phyloP scores from a whole-genome alignment of 23 tunicate species.

The Botrylloides violaceus region DNA sequence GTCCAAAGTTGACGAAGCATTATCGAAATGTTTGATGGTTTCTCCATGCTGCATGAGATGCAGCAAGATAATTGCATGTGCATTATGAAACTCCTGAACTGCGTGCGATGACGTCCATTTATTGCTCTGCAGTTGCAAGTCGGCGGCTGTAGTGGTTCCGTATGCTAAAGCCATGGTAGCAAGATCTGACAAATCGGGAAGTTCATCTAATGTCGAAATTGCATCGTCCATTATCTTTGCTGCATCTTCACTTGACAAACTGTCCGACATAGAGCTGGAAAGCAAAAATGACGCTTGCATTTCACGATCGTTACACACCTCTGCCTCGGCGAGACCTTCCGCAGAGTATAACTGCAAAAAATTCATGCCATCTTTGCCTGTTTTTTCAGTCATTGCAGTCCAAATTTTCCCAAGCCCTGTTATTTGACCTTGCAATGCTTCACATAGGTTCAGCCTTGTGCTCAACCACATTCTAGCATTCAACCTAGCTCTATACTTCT shows the following conservation, averaged over 20 bases:
- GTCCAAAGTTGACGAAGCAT: constrained; percentile 33
- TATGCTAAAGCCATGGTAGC: constrained; percentile 38
- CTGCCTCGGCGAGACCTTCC: constrained; percentile 83
- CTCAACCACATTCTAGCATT: constrained; percentile 76
- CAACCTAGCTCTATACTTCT: constrained; percentile 42
- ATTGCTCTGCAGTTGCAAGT: constrained; percentile 21
- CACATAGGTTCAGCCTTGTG: constrained; percentile 44
- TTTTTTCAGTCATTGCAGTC: background rate
- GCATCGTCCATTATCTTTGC: constrained; percentile 79
- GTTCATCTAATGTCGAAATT: constrained; percentile 53
- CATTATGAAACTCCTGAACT: constrained; percentile 34
- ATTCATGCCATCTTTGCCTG: constrained; percentile 36
- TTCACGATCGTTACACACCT: constrained; percentile 76
- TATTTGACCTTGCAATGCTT: constrained; percentile 53
- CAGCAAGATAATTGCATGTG: constrained; percentile 54
- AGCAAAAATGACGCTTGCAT: constrained; percentile 77
- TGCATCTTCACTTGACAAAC: constrained; percentile 62
- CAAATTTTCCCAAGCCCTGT: constrained; percentile 61
- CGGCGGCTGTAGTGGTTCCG: constrained; percentile 45
- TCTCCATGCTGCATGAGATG: constrained; percentile 82
- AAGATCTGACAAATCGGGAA: constrained; percentile 47
- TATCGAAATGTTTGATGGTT: constrained; percentile 30
- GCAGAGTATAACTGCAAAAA: constrained; percentile 79
- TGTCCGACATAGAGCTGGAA: constrained; percentile 55
- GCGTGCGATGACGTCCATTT: constrained; percentile 27